Conservation (phyloP, 2,888 invertebrate genomes). For the Melitaea athalia region DNA sequence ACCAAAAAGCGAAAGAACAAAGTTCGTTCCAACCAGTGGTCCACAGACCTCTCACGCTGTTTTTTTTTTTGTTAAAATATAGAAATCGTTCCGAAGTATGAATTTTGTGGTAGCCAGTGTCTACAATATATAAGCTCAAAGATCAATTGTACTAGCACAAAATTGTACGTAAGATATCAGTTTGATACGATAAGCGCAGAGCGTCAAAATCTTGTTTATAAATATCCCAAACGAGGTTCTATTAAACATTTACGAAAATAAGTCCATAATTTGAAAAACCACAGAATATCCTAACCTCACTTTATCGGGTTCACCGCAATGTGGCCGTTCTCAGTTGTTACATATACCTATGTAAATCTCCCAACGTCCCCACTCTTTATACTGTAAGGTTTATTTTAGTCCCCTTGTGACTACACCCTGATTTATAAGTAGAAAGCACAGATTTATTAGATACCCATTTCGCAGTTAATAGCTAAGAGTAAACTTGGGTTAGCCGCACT, state of each 20-base stretch:
- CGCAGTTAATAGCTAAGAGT: slow-evolving; percentile 69
- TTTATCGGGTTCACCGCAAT: slow-evolving; percentile 4
- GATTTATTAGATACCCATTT: slow-evolving; percentile 66
- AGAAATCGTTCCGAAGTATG: no score
- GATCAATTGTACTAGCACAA: no score
- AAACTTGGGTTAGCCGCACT: slow-evolving; percentile 63
- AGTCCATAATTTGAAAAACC: neutral
- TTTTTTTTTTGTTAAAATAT: no score
- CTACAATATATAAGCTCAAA: no score
- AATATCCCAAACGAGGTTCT: no score
- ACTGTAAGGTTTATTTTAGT: slow-evolving; percentile 7
- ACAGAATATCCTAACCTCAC: neutral
- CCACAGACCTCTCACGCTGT: no score
- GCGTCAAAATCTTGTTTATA: no score
- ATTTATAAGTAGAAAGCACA: slow-evolving; percentile 72
- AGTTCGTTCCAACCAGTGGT: no score
- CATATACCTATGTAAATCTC: slow-evolving; percentile 2
- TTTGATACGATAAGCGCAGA: no score
- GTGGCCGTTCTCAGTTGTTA: neutral
- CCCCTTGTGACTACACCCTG: slow-evolving; percentile 44
- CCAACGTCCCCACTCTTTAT: slow-evolving; percentile 7
- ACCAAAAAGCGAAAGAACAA: no score
- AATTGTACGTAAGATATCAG: no score
- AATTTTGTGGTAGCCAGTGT: no score
- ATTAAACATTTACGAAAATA: neutral